Conservation (phyloP, 2,888 invertebrate genomes). For the Cerceris rybyensis region DNA sequence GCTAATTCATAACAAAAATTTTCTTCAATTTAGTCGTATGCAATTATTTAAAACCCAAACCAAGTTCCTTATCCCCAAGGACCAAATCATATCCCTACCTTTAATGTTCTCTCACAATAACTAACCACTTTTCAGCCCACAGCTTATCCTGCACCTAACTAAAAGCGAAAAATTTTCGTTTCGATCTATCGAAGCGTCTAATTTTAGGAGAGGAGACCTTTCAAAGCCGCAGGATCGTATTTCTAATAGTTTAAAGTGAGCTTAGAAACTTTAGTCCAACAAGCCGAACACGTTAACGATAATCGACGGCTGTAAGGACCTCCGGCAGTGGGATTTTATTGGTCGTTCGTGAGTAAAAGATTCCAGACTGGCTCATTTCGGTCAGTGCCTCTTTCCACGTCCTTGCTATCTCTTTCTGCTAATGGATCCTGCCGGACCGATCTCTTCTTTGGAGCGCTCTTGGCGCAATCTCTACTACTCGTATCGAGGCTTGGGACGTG, state of each 20-base stretch:
- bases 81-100: no score
- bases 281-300: constrained; percentile 58
- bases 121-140: no score
- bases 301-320: constrained; percentile 57
- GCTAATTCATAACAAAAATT: no score
- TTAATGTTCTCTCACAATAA: no score
- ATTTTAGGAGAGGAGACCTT: constrained; percentile 33
- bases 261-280: constrained; percentile 42
- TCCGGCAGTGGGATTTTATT: constrained; percentile 57
- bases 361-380: constrained; percentile 59
- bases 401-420: constrained; percentile 68
- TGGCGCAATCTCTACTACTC: neutral
- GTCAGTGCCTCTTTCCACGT: constrained; percentile 60
- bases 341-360: constrained; percentile 51
- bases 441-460: constrained; percentile 3
- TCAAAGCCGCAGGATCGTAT: constrained; percentile 58
- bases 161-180: neutral
- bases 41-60: no score
- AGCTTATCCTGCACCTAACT: no score
- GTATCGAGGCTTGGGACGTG: constrained; percentile 7
- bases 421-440: constrained; percentile 65
- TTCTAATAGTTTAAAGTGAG: constrained; percentile 56
- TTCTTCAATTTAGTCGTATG: no score
- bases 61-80: no score
- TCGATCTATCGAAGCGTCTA: neutral